A percentile compares a stretch with the other conserved stretches of the same genome.
Evolutionary conservation across 2,888 invertebrate species (phyloP).

Genomic region (Malthinus seriepunctatus): DNA sequence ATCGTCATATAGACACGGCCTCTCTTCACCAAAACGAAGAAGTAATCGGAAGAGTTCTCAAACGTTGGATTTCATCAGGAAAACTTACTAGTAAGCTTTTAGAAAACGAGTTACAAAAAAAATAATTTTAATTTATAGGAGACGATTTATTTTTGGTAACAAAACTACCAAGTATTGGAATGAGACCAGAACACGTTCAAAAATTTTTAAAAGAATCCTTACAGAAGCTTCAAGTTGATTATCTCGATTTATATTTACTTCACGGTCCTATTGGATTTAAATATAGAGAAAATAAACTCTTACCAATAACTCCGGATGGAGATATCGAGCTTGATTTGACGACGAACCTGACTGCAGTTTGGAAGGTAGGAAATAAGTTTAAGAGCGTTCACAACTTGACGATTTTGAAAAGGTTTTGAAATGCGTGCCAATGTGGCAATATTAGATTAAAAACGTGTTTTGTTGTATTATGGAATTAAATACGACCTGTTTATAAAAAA

Average conservation of each 20-base stretch:
- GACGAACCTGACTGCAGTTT: constrained; percentile 68
- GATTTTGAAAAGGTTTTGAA: too few species aligned
- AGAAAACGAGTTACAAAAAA: too few species aligned
- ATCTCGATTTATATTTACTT: constrained; percentile 77
- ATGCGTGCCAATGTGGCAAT: too few species aligned
- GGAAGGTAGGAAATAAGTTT: constrained; percentile 70
- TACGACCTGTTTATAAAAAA: neutral
- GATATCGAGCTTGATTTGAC: constrained; percentile 59
- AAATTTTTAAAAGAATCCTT: constrained; percentile 67
- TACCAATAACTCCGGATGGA: constrained; percentile 65
- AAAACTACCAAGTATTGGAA: constrained; percentile 70
- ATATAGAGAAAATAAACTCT: too few species aligned
- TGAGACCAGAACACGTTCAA: constrained; percentile 62
- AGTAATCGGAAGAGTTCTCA: constrained; percentile 64
- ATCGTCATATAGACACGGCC: constrained; percentile 72
- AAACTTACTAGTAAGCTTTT: neutral
- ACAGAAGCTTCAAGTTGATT: constrained; percentile 68
- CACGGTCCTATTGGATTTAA: constrained; percentile 72
- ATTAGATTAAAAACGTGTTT: too few species aligned
- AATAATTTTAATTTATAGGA: too few species aligned
- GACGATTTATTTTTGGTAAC: constrained; percentile 79
- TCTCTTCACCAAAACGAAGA: constrained; percentile 67
- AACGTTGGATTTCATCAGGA: neutral
- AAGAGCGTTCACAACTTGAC: too few species aligned
- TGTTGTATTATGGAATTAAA: too few species aligned